These are phyloP conservation scores for Pterobdella sp. DNA, from an alignment of 2,888 invertebrate species.

Conservation along the genomic window DNA sequence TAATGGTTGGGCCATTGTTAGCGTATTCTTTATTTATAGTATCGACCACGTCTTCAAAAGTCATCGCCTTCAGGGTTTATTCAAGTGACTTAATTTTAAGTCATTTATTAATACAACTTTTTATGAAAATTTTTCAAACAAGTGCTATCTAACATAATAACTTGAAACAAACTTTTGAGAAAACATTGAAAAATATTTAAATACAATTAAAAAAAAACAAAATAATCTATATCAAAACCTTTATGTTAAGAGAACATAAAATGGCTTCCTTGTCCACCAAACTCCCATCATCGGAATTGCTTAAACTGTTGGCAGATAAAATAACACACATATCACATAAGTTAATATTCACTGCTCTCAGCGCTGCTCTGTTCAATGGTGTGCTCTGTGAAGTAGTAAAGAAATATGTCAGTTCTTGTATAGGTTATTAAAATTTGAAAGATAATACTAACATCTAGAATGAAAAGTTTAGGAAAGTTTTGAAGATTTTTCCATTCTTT, in stretches of 20 bases:
- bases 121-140: neutral
- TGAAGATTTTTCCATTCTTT: conserved; percentile 99
- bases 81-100: too few relatives aligned
- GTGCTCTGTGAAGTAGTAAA: conserved; percentile 68
- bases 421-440: neutral
- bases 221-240: conserved; percentile 59
- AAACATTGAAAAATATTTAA: neutral
- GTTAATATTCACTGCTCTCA: conserved; percentile 98
- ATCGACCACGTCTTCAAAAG: too few relatives aligned
- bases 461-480: conserved; percentile 98
- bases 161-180: neutral
- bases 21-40: too few relatives aligned
- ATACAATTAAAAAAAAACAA: neutral
- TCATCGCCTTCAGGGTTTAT: too few relatives aligned
- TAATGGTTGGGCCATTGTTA: conserved; percentile 1
- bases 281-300: conserved; percentile 78
- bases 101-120: neutral
- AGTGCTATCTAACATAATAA: neutral
- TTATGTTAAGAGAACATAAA: conserved; percentile 96
- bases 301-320: conserved; percentile 73
- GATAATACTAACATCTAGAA: conserved; percentile 57
- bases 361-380: conserved; percentile 89
- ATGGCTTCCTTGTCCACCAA: conserved; percentile 99
- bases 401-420: neutral
- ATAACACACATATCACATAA: conserved; percentile 99